Evolutionary conservation across 2,888 invertebrate species (phyloP).

Genomic region (Sarcophaga variegata): DNA sequence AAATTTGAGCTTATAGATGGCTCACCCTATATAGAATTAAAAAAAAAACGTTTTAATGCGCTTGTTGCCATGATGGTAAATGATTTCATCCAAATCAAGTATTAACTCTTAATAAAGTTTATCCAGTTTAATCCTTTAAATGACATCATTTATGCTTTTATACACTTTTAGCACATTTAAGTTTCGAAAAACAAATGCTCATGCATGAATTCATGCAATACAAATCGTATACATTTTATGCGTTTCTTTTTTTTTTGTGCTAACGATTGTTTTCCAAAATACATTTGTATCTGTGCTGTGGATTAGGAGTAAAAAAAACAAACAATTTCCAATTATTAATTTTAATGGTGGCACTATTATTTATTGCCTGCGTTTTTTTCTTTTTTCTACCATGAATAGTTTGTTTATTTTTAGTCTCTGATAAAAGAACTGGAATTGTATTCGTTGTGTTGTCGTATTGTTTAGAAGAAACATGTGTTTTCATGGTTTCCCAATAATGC

Average conservation of each 20-base stretch:
- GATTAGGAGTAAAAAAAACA: conserved; percentile 40
- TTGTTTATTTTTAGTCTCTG: conserved; percentile 62
- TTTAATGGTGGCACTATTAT: conserved; percentile 59
- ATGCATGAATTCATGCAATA: no score
- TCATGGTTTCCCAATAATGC: conserved; percentile 68
- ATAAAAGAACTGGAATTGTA: conserved; percentile 38
- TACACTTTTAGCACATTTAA: not conserved
- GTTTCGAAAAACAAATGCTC: not conserved
- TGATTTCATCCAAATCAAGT: not conserved
- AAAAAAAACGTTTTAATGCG: no score
- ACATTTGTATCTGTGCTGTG: not conserved
- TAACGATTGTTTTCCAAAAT: conserved; percentile 5
- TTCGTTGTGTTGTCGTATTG: not conserved
- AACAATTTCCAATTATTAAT: conserved; percentile 62
- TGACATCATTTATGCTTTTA: not conserved
- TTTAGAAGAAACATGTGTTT: conserved; percentile 70
- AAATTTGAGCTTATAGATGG: no score
- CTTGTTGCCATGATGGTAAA: not conserved
- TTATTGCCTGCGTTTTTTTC: conserved; percentile 55
- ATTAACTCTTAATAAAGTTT: not conserved
- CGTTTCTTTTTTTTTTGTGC: no score
- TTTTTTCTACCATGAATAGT: conserved; percentile 36
- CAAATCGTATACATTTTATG: no score
- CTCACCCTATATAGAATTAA: no score
- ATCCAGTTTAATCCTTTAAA: not conserved